Conservation (phyloP, 2,888 invertebrate genomes). For the Protodeltote pygarga region DNA sequence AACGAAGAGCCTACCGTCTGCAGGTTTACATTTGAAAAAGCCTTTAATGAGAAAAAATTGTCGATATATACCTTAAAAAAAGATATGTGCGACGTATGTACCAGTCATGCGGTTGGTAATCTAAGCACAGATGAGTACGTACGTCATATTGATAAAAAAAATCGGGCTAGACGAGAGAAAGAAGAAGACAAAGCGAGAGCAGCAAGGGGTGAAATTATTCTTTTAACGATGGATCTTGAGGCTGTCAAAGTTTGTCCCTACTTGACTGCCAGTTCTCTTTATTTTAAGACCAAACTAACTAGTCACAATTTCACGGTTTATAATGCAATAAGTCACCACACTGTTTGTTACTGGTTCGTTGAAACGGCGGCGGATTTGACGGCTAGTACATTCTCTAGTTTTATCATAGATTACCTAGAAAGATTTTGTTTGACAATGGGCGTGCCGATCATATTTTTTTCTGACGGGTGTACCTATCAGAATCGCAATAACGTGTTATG, state of each 20-base stretch:
- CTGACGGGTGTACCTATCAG: constrained; percentile 47
- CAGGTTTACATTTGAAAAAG: constrained; percentile 37
- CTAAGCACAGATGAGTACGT: constrained; percentile 12
- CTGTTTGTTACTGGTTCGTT: constrained; percentile 8
- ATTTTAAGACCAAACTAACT: constrained; percentile 35
- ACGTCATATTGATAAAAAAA: constrained; percentile 4
- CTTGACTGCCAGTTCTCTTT: constrained; percentile 19
- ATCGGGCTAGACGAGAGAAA: constrained; percentile 39
- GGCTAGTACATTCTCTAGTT: constrained; percentile 3
- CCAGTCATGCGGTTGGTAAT: constrained; percentile 24
- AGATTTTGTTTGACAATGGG: not conserved
- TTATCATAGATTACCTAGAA: constrained; percentile 5
- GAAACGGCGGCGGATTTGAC: constrained; percentile 11
- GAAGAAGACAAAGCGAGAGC: constrained; percentile 28
- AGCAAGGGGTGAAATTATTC: constrained; percentile 3
- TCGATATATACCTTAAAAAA: constrained; percentile 1
- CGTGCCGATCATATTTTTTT: constrained; percentile 7
- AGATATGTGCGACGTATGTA: constrained; percentile 10
- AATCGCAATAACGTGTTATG: constrained; percentile 21
- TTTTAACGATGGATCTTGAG: constrained; percentile 40
- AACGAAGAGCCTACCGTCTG: constrained; percentile 19
- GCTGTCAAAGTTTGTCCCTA: constrained; percentile 39
- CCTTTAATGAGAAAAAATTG: constrained; percentile 39
- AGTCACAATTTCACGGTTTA: constrained; percentile 7
- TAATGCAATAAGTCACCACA: not conserved